Evolutionary conservation across 2,113 vertebrate genomes (phyloP).

Genomic region (Anseranas semipalmata): DNA sequence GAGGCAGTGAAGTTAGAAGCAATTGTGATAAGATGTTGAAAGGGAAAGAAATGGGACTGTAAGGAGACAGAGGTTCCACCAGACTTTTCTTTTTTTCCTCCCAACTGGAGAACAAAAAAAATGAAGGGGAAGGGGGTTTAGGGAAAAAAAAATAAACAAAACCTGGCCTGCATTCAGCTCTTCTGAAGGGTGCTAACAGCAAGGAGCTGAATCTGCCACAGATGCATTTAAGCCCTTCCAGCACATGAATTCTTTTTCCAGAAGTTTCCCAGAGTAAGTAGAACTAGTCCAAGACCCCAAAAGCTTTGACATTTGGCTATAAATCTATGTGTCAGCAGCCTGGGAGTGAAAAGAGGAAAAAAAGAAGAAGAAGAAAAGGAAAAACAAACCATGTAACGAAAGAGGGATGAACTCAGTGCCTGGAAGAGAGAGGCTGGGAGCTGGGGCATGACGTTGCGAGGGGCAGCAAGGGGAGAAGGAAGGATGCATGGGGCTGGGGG

Average conservation of each 20-base stretch:
- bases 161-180: background rate
- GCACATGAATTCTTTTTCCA: constrained; percentile 46
- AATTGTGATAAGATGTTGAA: background rate
- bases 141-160: constrained; percentile 4
- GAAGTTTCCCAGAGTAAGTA: constrained; percentile 49
- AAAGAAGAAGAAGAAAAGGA: background rate
- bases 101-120: background rate
- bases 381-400: background rate
- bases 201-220: constrained; percentile 23
- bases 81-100: background rate
- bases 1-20: background rate
- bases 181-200: constrained; percentile 46
- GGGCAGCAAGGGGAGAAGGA: rapidly evolving
- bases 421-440: background rate
- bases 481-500: rapidly evolving
- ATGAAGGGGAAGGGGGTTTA: background rate
- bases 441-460: rapidly evolving
- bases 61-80: background rate
- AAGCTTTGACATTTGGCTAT: constrained; percentile 30
- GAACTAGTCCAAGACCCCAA: constrained; percentile 12
- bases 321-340: constrained; percentile 18
- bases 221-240: constrained; percentile 37
- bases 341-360: background rate
- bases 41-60: background rate
- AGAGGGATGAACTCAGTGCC: background rate